Evolutionary conservation across 2,888 invertebrate species (phyloP).

Genomic region (Lingula anatina): DNA sequence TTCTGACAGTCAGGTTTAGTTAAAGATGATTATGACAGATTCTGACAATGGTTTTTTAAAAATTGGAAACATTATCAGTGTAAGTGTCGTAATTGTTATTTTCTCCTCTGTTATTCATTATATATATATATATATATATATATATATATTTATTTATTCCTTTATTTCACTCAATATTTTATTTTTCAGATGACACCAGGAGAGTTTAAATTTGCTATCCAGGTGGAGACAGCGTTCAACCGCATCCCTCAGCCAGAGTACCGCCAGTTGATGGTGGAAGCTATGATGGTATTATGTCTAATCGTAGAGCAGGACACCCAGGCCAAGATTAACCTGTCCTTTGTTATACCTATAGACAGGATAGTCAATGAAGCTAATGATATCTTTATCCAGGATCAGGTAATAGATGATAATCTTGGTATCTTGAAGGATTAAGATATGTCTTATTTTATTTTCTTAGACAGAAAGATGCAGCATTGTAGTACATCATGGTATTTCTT

Average conservation of each 20-base stretch:
- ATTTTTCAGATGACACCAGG: conserved; percentile 83
- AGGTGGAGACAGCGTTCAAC: conserved; percentile 94
- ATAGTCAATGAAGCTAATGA: conserved; percentile 91
- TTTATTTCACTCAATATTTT: too few species aligned
- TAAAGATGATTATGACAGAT: too few species aligned
- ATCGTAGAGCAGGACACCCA: conserved; percentile 56
- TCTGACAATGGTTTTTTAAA: too few species aligned
- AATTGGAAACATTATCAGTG: too few species aligned
- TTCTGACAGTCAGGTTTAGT: too few species aligned
- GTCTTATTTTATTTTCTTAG: too few species aligned
- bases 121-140: conserved; percentile 1
- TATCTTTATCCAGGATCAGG: conserved; percentile 93
- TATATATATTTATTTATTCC: not conserved
- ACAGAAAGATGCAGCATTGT: too few species aligned
- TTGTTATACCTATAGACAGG: conserved; percentile 67
- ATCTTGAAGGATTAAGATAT: too few species aligned
- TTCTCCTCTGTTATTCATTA: too few species aligned
- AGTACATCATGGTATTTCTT: too few species aligned
- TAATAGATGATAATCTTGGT: conserved; percentile 42
- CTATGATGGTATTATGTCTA: conserved; percentile 89
- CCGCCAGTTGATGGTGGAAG: conserved; percentile 90
- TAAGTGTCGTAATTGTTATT: too few species aligned
- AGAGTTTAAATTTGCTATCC: conserved; percentile 95
- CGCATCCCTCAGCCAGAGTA: conserved; percentile 98
- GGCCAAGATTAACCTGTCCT: conserved; percentile 26